Evolutionary conservation across 2,888 invertebrate genomes (phyloP), one percentile per base, ranked within the genome.

Genomic region (Andrena bicolor): DNA sequence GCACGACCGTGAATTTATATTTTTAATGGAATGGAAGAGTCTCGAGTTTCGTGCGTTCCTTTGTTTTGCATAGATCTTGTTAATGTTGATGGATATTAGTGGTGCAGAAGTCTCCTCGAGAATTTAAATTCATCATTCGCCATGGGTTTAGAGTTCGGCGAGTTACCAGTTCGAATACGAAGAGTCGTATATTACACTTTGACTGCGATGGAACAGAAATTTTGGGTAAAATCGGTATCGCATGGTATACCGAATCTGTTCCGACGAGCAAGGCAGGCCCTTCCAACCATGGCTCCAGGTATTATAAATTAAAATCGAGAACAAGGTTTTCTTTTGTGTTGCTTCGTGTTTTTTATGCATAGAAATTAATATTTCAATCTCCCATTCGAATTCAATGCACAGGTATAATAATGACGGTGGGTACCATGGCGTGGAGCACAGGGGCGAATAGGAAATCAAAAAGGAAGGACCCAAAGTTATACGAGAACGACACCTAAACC

Each of bases 141-240:
- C 13, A 88, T 87, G 85, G 72, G 20, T 28, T 7, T 80, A 16
- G n/a, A 85, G 49, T 90, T 90, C 30, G 91, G 90, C 7, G 65
- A 82, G 16, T 76, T 90, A 20, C 90, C 91, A 7, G 32, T 90
- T 76, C 88, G 78, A 35, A 85, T 90, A 76, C 85, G 88, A 53
- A 82, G 85, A 49, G 35, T 91, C 2, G 53, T 82, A 0, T 88
- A 80, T 56, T 89, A 85, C 35, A 72, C 63, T 1, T 68, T 90
- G 20, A 82, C 86, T 13, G 76, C 85, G 0, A 75, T 32, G 10
- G 85, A 89, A 64, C 88, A 90, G 72, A 84, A 71, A 10, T 23
- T 77, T 53, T 90, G 88, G 88, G 72, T 30, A 2, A 73, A 86
- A 68, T 70, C 78, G 1, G n/a, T 90, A 49, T 80, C 84, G 16